Conservation (phyloP, 2,113 vertebrate genomes). For the Serilophus lunatus region DNA sequence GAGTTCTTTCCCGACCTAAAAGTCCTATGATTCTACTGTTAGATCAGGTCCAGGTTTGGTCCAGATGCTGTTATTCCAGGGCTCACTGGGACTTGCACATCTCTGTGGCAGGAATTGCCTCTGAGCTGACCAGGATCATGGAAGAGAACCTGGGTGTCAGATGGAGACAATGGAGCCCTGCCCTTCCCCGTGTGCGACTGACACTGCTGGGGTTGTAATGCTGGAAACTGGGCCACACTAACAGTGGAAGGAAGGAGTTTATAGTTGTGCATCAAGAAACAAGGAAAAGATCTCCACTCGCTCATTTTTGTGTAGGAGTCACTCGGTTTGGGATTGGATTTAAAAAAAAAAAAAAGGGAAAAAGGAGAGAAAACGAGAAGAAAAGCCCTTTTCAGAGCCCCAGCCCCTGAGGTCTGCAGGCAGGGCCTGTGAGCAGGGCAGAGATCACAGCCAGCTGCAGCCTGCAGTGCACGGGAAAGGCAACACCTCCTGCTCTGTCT, state of each 20-base stretch:
- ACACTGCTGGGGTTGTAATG: fast-evolving
- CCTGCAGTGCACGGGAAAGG: background rate
- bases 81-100: background rate
- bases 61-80: background rate
- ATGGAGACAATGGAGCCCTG: fast-evolving
- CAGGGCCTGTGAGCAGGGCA: background rate
- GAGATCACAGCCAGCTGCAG: background rate
- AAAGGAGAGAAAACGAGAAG: fast-evolving
- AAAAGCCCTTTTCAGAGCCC: fast-evolving
- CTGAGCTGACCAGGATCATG: fast-evolving
- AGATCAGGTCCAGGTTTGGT: background rate
- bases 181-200: background rate
- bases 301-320: background rate
- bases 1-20: background rate
- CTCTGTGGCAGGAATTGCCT: background rate
- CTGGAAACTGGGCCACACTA: background rate
- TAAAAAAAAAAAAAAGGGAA: fast-evolving
- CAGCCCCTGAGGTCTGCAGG: background rate
- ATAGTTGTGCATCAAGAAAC: background rate
- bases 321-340: background rate
- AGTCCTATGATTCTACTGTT: background rate
- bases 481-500: background rate
- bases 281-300: background rate
- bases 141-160: fast-evolving
- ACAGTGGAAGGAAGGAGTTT: background rate